Evolutionary conservation across 2,797 vertebrate genomes (phyloP).

Genomic region (Sebastes nivosus): DNA sequence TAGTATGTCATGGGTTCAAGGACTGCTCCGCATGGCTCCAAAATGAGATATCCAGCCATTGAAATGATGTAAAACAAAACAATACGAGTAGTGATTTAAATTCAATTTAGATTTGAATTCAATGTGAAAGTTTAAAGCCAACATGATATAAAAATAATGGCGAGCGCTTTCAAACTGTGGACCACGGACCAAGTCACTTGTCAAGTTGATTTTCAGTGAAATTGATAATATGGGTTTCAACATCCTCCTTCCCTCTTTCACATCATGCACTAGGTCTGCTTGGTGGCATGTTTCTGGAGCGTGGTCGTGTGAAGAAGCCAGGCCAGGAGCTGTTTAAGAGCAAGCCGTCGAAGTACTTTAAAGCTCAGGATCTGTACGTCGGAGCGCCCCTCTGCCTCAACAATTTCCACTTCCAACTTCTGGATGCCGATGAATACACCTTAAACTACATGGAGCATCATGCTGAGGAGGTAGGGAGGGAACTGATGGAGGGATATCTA

Average conservation of each 20-base stretch:
- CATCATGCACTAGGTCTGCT: conserved; percentile 78
- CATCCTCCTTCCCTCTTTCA: not conserved
- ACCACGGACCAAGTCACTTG: not conserved
- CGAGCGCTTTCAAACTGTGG: not conserved
- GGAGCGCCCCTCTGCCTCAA: conserved; percentile 87
- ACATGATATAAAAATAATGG: not conserved
- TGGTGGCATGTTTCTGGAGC: conserved; percentile 89
- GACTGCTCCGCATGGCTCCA: not conserved
- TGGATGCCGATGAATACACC: conserved; percentile 91
- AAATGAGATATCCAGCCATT: not conserved
- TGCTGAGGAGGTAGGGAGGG: conserved; percentile 83
- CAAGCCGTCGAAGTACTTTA: conserved; percentile 85
- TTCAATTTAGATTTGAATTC: not conserved
- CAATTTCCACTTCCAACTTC: conserved; percentile 83
- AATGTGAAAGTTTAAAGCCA: not conserved
- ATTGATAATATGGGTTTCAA: not conserved
- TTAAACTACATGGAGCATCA: conserved; percentile 92
- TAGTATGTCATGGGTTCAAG: not conserved
- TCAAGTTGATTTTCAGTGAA: not conserved
- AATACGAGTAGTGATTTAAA: not conserved
- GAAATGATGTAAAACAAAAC: not conserved
- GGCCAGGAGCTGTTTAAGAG: conserved; percentile 91
- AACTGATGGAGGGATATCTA: no score
- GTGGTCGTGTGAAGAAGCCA: conserved; percentile 87
- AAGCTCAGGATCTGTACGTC: conserved; percentile 86